A percentile compares a stretch with the other conserved stretches of the same genome.
These are phyloP conservation scores for Diadumene lineata DNA, from an alignment of 92 coral and sea anemone genomes.

Conservation along the genomic window DNA sequence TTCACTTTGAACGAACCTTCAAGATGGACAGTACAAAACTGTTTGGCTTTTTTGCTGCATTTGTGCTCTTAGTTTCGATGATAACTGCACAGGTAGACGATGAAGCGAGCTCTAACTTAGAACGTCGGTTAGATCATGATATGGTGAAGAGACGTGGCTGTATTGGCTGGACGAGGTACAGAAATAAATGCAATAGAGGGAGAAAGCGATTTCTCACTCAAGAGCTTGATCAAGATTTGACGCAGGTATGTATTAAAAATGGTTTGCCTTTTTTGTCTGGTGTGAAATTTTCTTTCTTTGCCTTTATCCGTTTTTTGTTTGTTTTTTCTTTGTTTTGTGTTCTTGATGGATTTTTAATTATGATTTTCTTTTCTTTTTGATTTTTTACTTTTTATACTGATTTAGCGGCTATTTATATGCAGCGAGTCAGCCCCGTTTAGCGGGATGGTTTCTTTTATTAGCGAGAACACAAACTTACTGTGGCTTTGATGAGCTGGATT, in stretches of 20 bases:
- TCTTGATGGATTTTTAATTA: too few species aligned
- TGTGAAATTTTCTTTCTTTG: too few species aligned
- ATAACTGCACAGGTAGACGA: background rate
- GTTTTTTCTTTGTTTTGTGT: too few species aligned
- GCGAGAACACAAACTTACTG: too few species aligned
- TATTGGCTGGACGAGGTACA: conserved; percentile 8
- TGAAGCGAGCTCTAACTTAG: background rate
- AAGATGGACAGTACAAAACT: background rate
- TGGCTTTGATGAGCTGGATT: too few species aligned
- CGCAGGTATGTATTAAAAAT: background rate
- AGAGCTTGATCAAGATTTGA: background rate
- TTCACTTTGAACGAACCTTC: background rate
- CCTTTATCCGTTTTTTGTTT: too few species aligned
- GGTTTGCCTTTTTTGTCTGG: too few species aligned
- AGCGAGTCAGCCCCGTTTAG: too few species aligned
- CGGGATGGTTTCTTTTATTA: too few species aligned
- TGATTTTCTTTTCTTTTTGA: too few species aligned
- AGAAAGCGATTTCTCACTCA: background rate
- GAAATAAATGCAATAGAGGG: background rate
- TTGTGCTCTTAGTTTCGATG: background rate
- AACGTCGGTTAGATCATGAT: background rate
- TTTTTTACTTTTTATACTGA: too few species aligned
- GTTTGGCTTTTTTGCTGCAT: background rate
- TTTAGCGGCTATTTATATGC: too few species aligned
- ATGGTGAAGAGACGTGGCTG: background rate